A percentile compares a stretch with the other conserved stretches of the same genome.
These are phyloP conservation scores for Agapostemon virescens DNA, from an alignment of 2,888 invertebrate species.

Conservation along the genomic window DNA sequence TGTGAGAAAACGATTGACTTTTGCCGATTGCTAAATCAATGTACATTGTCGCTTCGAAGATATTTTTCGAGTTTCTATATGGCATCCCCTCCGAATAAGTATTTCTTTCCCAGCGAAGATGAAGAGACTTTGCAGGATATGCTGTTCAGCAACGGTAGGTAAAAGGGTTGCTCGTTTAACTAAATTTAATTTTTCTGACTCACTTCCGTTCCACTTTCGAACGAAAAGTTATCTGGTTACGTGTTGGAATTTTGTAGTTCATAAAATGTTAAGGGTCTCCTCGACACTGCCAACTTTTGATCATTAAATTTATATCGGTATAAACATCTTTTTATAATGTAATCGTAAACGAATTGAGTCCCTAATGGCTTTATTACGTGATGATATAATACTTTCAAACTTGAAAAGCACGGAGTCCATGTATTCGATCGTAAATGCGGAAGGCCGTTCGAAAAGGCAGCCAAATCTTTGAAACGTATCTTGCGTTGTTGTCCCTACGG, in stretches of 20 bases:
- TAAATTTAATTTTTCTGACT: conserved; percentile 1
- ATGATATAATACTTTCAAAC: not conserved
- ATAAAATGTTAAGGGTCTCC: not conserved
- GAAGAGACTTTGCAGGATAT: conserved; percentile 62
- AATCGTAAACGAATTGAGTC: not conserved
- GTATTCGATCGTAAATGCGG: not conserved
- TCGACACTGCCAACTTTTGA: not conserved
- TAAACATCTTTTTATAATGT: not conserved
- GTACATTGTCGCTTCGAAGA: conserved; percentile 59
- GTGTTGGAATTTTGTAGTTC: not conserved
- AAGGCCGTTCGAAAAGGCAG: not conserved
- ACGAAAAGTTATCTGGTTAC: not conserved
- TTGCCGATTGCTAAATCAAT: no score
- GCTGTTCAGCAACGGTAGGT: conserved; percentile 67
- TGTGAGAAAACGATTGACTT: not conserved
- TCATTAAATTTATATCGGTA: not conserved
- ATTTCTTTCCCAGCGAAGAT: conserved; percentile 71
- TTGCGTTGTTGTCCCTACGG: conserved; percentile 22
- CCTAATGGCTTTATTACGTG: not conserved
- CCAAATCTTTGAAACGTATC: not conserved
- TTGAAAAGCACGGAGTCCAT: not conserved
- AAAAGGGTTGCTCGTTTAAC: not conserved
- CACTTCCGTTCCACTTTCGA: not conserved
- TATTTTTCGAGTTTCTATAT: conserved; percentile 69
- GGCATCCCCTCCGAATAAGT: conserved; percentile 74